Evolutionary conservation across 2,888 invertebrate species (phyloP).

Genomic region (Hirtodrosophila confusa): DNA sequence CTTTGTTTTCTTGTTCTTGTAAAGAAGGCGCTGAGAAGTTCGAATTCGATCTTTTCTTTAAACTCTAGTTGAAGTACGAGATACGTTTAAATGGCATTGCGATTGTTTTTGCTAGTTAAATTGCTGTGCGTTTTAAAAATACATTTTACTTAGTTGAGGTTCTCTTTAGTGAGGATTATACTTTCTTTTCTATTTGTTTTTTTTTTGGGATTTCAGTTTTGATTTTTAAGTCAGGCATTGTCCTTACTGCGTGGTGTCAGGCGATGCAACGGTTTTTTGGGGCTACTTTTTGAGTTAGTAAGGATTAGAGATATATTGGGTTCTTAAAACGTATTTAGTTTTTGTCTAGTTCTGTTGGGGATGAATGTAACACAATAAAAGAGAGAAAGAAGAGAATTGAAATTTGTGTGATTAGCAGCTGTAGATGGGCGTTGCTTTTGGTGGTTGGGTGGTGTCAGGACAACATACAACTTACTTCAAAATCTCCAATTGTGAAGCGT

Average conservation of each 20-base stretch:
- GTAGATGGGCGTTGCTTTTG: conserved; percentile 23
- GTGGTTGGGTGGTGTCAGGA: conserved; percentile 22
- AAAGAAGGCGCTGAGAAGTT: conserved; percentile 60
- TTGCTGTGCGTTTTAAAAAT: conserved; percentile 64
- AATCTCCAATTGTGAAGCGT: conserved; percentile 90
- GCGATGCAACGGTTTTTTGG: conserved; percentile 38
- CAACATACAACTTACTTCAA: conserved; percentile 87
- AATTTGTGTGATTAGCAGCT: conserved; percentile 59
- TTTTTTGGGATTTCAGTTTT: conserved; percentile 19
- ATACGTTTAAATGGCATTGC: conserved; percentile 49
- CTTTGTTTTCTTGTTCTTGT: conserved; percentile 30
- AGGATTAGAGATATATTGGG: conserved; percentile 18
- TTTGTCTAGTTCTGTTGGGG: conserved; percentile 56
- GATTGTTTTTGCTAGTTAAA: conserved; percentile 45
- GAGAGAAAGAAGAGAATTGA: conserved; percentile 40
- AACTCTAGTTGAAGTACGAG: conserved; percentile 23
- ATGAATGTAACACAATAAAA: conserved; percentile 30
- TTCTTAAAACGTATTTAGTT: conserved; percentile 36
- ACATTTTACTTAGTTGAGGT: conserved; percentile 45
- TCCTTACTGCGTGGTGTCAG: conserved; percentile 50
- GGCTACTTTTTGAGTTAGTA: conserved; percentile 34
- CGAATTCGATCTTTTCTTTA: conserved; percentile 20
- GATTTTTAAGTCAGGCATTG: conserved; percentile 35
- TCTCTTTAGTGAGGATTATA: conserved; percentile 45
- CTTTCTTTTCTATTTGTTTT: background rate